These are phyloP conservation scores for Dicyrtomina minuta DNA, from an alignment of 2,888 invertebrate genomes.

Conservation along the genomic window DNA sequence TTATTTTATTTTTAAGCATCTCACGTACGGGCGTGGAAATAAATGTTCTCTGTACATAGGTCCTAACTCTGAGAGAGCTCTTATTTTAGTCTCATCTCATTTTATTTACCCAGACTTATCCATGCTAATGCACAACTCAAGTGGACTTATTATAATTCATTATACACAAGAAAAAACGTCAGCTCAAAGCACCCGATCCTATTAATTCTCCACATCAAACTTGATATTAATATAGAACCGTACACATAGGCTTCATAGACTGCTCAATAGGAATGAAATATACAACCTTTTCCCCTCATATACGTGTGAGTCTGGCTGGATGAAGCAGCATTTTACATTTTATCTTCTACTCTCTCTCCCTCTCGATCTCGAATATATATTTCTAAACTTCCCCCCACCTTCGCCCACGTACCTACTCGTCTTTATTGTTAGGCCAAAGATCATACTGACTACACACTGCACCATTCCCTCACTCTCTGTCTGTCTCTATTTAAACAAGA, in stretches of 20 bases:
- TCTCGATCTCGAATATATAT: too few relatives aligned
- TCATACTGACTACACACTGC: neutral
- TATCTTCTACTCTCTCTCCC: too few relatives aligned
- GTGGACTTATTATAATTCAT: too few relatives aligned
- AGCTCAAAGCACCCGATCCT: too few relatives aligned
- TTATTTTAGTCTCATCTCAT: conserved; percentile 3
- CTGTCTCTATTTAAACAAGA: neutral
- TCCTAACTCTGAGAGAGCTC: conserved; percentile 17
- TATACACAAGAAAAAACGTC: too few relatives aligned
- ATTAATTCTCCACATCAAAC: too few relatives aligned
- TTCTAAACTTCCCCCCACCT: too few relatives aligned
- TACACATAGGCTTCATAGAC: too few relatives aligned
- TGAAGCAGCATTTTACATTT: neutral
- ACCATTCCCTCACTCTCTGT: neutral
- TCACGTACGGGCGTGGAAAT: conserved; percentile 22
- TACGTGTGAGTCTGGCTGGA: neutral
- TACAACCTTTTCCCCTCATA: too few relatives aligned
- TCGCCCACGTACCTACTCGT: too few relatives aligned
- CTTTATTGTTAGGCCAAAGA: neutral
- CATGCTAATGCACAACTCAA: neutral
- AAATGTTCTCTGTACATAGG: conserved; percentile 13
- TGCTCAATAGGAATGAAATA: too few relatives aligned
- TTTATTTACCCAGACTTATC: neutral
- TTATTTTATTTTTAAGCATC: conserved; percentile 31
- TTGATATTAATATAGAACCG: too few relatives aligned